Evolutionary conservation across 2,797 vertebrate genomes (phyloP), one percentile per base, ranked within the genome.

Genomic region (Onychomys torridus): DNA sequence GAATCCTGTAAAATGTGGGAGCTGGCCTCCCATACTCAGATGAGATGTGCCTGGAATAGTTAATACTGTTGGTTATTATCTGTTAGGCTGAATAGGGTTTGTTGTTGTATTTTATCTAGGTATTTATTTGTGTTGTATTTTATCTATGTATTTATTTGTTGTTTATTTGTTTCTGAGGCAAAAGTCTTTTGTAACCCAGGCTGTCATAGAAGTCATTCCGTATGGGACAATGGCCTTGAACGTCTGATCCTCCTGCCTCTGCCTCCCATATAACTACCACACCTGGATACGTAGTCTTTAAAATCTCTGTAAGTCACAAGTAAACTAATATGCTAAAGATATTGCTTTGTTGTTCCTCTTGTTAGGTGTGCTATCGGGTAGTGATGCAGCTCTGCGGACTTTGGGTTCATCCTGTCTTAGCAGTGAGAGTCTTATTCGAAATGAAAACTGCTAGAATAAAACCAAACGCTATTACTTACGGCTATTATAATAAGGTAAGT

Each of bases 381-480:
- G 98, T 99, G 84, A 99, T 99, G 99, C 99, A 99, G 98, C 99
- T 99, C 90, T 99, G 99, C 91, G 99, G 99, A 25, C 98, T 99
- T 91, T 99, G 99, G 99, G 99, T 99, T 83, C 99, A 99, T 89
- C 99, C 99, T 83, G 99, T 99, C 65, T 99, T 99, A 99, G 99
- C 99, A 2, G 99, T 99, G 84, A 99, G 99, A 97, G 99, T 99
- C 91, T 98, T 99, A 84, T 99, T 99, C 97, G 99, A 99, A 98
- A 99, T 99, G 99, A 99, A 99, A 98, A 99, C 99, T 98, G 99
- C 99, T 79, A 99, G 99, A 92, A 99, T 99, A 89, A 99, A 99
- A 29, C 99, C 99, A 67, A 99, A 99, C 97, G 99, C 99, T 95
- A 99, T 99, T 98, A 99, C 99, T 92, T 99, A 99, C 0, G 99